Base-by-base conservation (phyloP, 2,888 invertebrate genomes). In the Pilophorus perplexus region DNA sequence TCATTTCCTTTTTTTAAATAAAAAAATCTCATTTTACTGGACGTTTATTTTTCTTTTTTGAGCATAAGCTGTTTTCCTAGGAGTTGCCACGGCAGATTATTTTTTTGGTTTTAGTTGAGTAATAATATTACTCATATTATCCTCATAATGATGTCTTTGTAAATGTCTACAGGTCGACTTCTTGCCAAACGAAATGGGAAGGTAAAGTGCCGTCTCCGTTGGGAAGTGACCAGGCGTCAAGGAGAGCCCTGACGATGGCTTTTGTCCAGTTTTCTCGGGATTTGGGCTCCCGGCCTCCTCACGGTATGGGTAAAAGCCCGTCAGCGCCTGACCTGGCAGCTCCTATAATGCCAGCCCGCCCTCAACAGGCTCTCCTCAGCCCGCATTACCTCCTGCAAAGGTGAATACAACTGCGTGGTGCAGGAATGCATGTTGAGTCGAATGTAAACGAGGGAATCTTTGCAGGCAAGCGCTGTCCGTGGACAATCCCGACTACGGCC, bases 391-490 rank as follows among this genome's bases (percentile, higher is more conserved):
- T 84, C 28, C 80, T 89, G 54, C 86, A 88, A 64, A 55, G 37
- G 38, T 37, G 37, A 55, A 52, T 23, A 27, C 16, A 27, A 33
- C 33, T 27, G 23, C n/a, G 14, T 52, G 27, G 27, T n/a, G n/a
- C n/a, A n/a, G n/a, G n/a, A n/a, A n/a, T n/a, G n/a, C n/a, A n/a
- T n/a, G n/a, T n/a, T n/a, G n/a, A n/a, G n/a, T n/a, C n/a, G n/a
- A n/a, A n/a, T n/a, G n/a, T n/a, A n/a, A n/a, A n/a, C n/a, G n/a
- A n/a, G n/a, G n/a, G n/a, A n/a, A n/a, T n/a, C n/a, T n/a, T n/a
- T 38, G 14, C 64, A 64, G 90, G 76, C 89, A 91, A 78, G 90
- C 91, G 20, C 79, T 90, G 68, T 90, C 90, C 65, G 89, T 91
- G 67, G 91, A 91, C 75, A 89, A 89, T 77, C 74, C 74, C 4